Base-by-base conservation (phyloP, 2,888 invertebrate genomes). In the Empis stercorea region DNA sequence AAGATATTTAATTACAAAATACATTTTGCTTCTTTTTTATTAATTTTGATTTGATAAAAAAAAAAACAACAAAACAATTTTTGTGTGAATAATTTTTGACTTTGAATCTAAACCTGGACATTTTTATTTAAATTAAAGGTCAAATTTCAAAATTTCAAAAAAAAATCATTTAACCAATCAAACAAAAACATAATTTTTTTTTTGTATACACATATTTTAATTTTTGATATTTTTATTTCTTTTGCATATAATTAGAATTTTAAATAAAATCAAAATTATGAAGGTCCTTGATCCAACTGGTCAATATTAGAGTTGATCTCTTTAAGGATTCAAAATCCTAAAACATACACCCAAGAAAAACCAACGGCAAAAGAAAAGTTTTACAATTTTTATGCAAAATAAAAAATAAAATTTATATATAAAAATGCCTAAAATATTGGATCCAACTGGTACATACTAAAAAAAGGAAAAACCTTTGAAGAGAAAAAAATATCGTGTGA, bases 381-480 rank as follows among this genome's bases (percentile, higher is more conserved):
- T 27, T 27, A 6, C 5, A 27, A 27, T 27, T 27, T 27, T 7
- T 27, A 9, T 6, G 23, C 2, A 27, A 27, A 7, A 5, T 39
- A 30, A 42, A 42, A 30, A 36, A 15, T 7, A 39, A 9, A 30
- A 39, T 14, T 15, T 13, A 30, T 11, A 32, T 30, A 40, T 45
- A 30, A 65, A 57, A 52, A 66, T 67, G 66, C 61, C 56, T 46
- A 56, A 60, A 36, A 59, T 62, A 52, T 56, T 67, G 53, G 67
- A 67, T 54, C 67, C 67, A 51, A 67, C 67, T 51, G 67, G 67
- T 55, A 67, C 66, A 47, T 67, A 67, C 53, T 67, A 41, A 45
- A 44, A 36, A 36, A 16, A 32, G 30, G 15, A 46, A n/a, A n/a
- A n/a, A n/a, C n/a, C n/a, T n/a, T n/a, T n/a, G n/a, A n/a, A n/a